Conservation (phyloP, 2,888 invertebrate species). For the Eupithecia exiguata region DNA sequence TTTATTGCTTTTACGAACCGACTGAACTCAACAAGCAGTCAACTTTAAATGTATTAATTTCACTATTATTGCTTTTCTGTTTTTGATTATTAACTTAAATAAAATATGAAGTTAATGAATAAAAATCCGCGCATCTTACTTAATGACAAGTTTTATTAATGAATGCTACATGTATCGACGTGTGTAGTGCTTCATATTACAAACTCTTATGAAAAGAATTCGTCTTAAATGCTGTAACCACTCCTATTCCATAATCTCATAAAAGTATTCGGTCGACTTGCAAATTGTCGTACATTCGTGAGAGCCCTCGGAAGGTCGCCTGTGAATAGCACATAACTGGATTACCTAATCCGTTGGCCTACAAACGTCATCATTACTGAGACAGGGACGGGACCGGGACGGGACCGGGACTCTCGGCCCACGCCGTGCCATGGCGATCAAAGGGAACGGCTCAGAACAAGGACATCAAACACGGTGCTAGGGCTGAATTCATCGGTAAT, state of each 20-base stretch:
- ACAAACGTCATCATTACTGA: slow-evolving; percentile 47
- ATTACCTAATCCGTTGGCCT: slow-evolving; percentile 46
- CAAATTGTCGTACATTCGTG: slow-evolving; percentile 15
- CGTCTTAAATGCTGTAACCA: not conserved
- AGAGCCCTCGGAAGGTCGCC: slow-evolving; percentile 4
- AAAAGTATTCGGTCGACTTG: slow-evolving; percentile 5
- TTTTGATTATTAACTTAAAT: not conserved
- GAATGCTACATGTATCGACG: not conserved
- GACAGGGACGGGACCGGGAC: not conserved
- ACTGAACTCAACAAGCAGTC: slow-evolving; percentile 16
- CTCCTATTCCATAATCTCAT: not conserved
- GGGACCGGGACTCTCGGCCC: not conserved
- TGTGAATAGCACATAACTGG: slow-evolving; percentile 47
- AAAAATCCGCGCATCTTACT: not conserved
- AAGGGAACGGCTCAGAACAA: not conserved
- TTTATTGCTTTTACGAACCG: slow-evolving; percentile 28
- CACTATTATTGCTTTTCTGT: slow-evolving; percentile 6
- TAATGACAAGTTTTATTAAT: not conserved
- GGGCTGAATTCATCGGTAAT: not conserved
- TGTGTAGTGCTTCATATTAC: not conserved
- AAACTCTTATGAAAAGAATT: not conserved
- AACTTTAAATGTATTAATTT: slow-evolving; percentile 25
- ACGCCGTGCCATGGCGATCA: not conserved
- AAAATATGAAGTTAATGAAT: not conserved
- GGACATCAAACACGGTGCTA: not conserved